Evolutionary conservation across 2,888 invertebrate genomes (phyloP), one percentile per base, ranked within the genome.

Genomic region (Tetragonisca angustula): DNA sequence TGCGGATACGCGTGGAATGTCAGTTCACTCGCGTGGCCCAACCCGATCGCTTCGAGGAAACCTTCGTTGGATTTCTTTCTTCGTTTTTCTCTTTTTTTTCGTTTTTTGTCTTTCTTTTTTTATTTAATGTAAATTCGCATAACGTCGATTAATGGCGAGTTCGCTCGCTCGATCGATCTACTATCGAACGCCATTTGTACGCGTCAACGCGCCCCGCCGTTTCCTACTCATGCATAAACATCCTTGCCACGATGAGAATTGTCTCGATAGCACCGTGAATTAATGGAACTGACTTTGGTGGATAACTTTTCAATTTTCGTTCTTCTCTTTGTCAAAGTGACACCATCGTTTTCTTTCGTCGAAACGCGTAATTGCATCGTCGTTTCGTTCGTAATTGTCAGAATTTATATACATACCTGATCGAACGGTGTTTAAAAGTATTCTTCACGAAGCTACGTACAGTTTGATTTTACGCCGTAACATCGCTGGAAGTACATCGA

Each of bases 141-240:
- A 32, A 43, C 17, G 49, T 36, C 82, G 78, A 86, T 86, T 82
- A 85, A 75, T 49, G 27, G 68, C 50, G 19, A 68, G 54, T 65
- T 78, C 78, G 75, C 59, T 54, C 76, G 49, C 69, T 78, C 80
- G 75, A 52, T 82, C 82, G 79, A 82, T 72, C 49, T 78, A 67
- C 69, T 69, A 85, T 86, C 85, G 86, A 86, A 82, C 68, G 77
- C 75, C 84, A 71, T 86, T 81, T 80, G 79, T 82, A 85, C 43
- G 65, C 72, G 86, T 78, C 86, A 82, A 81, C 69, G 75, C 69
- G 71, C 59, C 69, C 59, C 64, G 56, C 43, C 62, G 64, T 56
- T 59, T 69, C 59, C 52, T 54, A 56, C 82, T 89, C 86, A 83
- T 87, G 84, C 85, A 86, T 87, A 89, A 88, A 86, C 72, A 77